Base-by-base conservation (phyloP, 2,113 vertebrate species). In the Myiozetetes cayanensis region DNA sequence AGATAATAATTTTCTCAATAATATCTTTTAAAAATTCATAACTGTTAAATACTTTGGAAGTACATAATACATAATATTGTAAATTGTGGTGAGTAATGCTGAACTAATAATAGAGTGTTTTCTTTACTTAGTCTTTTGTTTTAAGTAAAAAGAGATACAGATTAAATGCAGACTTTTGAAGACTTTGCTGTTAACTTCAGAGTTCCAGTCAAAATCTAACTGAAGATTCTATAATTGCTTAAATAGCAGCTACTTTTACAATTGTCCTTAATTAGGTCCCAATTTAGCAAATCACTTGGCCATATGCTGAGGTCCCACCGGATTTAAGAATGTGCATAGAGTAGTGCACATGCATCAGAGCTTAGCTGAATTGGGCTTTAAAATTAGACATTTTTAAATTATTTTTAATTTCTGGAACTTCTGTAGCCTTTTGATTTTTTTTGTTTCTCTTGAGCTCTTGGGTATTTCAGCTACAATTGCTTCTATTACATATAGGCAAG, bases 251-350 rank as follows among this genome's bases (percentile, higher is more conserved):
- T 91, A 95, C 93, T 91, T 96, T 94, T 87, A 95, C 93, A 96
- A 93, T 94, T 96, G 91, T 93, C 85, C 85, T 96, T 96, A 96
- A 96, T 96, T 96, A 96, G 91, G 85, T 79, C 89, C 91, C 94
- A 92, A 92, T 96, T 96, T 95, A 96, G 94, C 74, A 96, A 96
- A 96, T 96, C 93, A 91, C 79, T 96, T 93, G 91, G 71, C 89
- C 94, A 95, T 96, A 96, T 96, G 94, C 82, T 96, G 78, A 94
- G 41, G 52, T 96, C 91, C 87, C 93, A 88, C 67, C 0, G 17
- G 95, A 90, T 90, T 96, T 85, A 77, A 80, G 59, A 88, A 73
- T 86, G 55, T 94, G 75, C 95, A 83, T 0, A 62, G 72, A 92
- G 59, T 74, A 86, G 25, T 46, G 33, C 55, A 86, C n/a, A 84